Evolutionary conservation across 1,140 invertebrate species (phyloP), one percentile per base, ranked within the genome.

Genomic region (Temnothorax longispinosus): DNA sequence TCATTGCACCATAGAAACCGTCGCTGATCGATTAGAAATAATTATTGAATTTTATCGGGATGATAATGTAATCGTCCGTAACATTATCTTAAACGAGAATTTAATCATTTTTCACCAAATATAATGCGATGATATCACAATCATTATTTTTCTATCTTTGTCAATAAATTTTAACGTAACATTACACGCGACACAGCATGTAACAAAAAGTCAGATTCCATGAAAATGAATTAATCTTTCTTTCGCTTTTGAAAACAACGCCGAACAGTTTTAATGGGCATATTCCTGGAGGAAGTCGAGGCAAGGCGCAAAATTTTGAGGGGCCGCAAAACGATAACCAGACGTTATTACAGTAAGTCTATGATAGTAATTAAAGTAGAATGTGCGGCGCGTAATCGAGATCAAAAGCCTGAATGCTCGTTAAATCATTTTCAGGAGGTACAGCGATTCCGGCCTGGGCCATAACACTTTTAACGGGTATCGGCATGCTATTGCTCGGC

Each of bases 391-490:
- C 0, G 35, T n/a, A 7, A 27, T n/a, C 13, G 75, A 32, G 27
- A 10, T n/a, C 27, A 2, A 38, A 5, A 27, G 11, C 52, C 18
- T 58, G 8, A 60, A 77, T 18, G 1, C 38, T 47, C 6, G 4
- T 38, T 64, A 18, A 76, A 78, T 85, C 3, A 10, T 88, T 88
- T 96, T 89, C 90, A 97, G 97, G 96, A 92, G 96, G 96, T 38
- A 96, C 96, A 62, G 96, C 96, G 8, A 96, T 98, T 88, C 97
- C 97, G 77, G 97, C 97, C 0, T 98, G 97, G 97, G 96, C 97
- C 0, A 96, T 97, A 69, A 96, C 97, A 41, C 87, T 97, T 4
- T 92, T 97, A 81, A 95, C 97, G 21, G 97, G 97, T 21, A 92
- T 97, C 2, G 96, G 95, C 27, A 97, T 97, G 95, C 90, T 98